Evolutionary conservation across 2,113 vertebrate genomes (phyloP).

Genomic region (Oxyura jamaicensis): DNA sequence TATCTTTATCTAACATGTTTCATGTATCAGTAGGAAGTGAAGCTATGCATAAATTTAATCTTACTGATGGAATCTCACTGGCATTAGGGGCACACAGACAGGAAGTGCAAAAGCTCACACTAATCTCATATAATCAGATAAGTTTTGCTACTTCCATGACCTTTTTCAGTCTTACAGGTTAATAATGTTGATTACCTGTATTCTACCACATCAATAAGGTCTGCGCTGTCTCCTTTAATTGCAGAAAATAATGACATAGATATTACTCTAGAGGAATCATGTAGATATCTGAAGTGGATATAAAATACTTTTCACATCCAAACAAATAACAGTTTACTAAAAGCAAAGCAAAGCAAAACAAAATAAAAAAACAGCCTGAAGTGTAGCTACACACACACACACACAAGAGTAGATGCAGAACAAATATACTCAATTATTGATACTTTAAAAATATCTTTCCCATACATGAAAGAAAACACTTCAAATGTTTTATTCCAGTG

Average conservation of each 20-base stretch:
- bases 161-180: neutral
- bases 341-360: neutral
- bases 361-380: neutral
- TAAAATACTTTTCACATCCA: neutral
- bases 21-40: neutral
- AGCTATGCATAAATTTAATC: neutral
- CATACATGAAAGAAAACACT: neutral
- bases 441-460: neutral
- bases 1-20: neutral
- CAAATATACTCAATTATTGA: neutral
- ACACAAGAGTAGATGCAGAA: neutral
- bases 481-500: neutral
- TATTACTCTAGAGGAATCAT: neutral
- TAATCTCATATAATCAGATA: neutral
- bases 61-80: neutral
- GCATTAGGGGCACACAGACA: neutral
- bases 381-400: neutral
- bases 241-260: neutral
- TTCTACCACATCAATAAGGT: neutral
- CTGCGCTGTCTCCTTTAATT: neutral
- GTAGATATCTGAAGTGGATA: neutral
- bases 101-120: neutral
- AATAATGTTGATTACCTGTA: neutral
- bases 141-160: neutral
- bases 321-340: neutral